Base-by-base conservation (phyloP, 1,140 invertebrate genomes). In the Anthonomus grandis region DNA sequence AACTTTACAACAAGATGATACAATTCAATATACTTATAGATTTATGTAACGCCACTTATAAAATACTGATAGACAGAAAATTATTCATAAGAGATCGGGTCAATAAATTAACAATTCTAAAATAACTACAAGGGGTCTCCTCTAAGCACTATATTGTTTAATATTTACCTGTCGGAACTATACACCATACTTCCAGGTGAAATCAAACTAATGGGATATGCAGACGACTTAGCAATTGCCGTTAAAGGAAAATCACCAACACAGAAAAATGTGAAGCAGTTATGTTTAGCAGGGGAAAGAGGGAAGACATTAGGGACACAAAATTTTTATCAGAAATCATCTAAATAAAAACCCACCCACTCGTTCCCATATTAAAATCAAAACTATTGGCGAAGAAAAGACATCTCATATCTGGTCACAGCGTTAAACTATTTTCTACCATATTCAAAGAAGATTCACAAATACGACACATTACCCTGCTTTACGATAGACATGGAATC, bases 131-230 rank as follows among this genome's bases (percentile, higher is more conserved):
- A 60, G 19, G 58, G 58, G 4, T 60, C 50, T 4, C 57, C 57
- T 22, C 17, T 59, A 8, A 59, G 57, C n/a, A 13, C 57, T 17
- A 12, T 53, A 2, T n/a, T 59, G 12, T 59, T 47, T 48, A 63
- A 63, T 17, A 39, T 62, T 6, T 53, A 58, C 23, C 54, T 54
- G n/a, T 17, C 10, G 17, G 17, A 50, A 2, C n/a, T 50, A 19
- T 54, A 48, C 13, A 10, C 18, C n/a, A 4, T 48, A 27, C 15
- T 23, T 36, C 47, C 17, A 15, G 2, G 10, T 6, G 6, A 13
- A 9, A 31, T 52, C 1, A 19, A 39, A 5, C 23, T 60, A 46
- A 46, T 59, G 12, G 31, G 44, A 12, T 60, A 61, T 37, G 58
- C 52, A 1, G 59, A 61, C 27, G 58, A 60, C 23, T 17, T 60